phyloP scores from a whole-genome alignment of 2,113 vertebrate genomes.

The Eublepharis macularius region DNA sequence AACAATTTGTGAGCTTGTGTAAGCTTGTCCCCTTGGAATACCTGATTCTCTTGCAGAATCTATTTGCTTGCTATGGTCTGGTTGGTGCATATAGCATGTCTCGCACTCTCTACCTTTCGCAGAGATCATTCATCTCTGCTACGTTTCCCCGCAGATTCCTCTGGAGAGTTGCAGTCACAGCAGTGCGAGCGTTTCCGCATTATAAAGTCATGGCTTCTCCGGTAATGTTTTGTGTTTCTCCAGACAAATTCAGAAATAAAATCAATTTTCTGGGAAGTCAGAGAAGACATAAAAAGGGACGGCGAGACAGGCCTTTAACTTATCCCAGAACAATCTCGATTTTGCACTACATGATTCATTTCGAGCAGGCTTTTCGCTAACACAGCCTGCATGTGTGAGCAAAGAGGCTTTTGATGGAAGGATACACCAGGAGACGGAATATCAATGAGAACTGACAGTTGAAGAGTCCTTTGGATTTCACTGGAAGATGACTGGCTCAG shows the following conservation, averaged over 20 bases:
- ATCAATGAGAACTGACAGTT: background rate
- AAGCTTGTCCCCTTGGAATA: background rate
- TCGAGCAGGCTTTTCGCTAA: accelerated
- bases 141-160: conserved; percentile 6
- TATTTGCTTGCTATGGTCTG: background rate
- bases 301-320: background rate
- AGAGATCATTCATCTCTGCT: background rate
- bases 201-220: background rate
- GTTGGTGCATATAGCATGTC: background rate
- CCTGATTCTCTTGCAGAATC: background rate
- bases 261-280: background rate
- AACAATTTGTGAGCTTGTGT: background rate
- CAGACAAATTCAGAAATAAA: conserved; percentile 20
- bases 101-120: background rate
- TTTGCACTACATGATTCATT: accelerated
- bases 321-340: background rate
- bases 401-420: background rate
- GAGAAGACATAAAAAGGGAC: background rate
- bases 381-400: accelerated
- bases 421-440: background rate
- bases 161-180: background rate
- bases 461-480: no score
- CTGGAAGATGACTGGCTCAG: no score
- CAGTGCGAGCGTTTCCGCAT: background rate
- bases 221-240: conserved; percentile 6